phyloP scores from a whole-genome alignment of 2,797 vertebrate genomes.

The Crocidura indochinensis region DNA sequence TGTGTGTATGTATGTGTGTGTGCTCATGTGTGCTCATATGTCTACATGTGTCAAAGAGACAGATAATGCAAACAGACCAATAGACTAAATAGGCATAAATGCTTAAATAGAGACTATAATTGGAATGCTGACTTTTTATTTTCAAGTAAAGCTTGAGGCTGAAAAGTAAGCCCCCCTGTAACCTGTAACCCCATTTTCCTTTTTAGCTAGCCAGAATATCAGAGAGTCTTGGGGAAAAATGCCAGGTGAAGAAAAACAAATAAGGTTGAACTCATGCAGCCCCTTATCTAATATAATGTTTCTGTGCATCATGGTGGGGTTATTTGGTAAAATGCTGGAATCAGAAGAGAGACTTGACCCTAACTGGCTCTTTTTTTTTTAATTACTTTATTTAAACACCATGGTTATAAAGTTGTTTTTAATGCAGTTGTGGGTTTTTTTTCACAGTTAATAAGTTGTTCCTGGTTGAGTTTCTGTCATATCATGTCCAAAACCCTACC shows the following conservation, averaged over 20 bases:
- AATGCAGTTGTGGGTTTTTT: too few relatives aligned
- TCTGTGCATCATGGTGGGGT: too few relatives aligned
- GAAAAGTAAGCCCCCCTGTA: constrained; percentile 46
- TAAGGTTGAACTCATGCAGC: constrained; percentile 8
- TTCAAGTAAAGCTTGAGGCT: constrained; percentile 60
- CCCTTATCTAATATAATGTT: neutral
- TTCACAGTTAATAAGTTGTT: too few relatives aligned
- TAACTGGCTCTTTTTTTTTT: too few relatives aligned
- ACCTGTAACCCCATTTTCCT: constrained; percentile 12
- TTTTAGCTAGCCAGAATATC: constrained; percentile 57
- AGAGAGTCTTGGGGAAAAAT: constrained; percentile 53
- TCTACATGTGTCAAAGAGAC: neutral
- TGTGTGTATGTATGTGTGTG: neutral
- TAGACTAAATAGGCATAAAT: too few relatives aligned
- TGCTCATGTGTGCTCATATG: neutral
- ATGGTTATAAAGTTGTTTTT: too few relatives aligned
- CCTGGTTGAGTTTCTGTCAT: too few relatives aligned
- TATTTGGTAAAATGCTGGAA: too few relatives aligned
- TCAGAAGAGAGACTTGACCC: too few relatives aligned
- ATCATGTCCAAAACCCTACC: too few relatives aligned
- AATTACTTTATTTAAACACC: too few relatives aligned
- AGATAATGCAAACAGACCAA: constrained; percentile 35
- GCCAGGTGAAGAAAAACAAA: constrained; percentile 14
- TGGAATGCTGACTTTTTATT: constrained; percentile 57
- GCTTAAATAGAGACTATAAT: constrained; percentile 19